These are phyloP conservation scores for Mustelus asterias DNA, from an alignment of 2,113 vertebrate genomes.

Conservation along the genomic window DNA sequence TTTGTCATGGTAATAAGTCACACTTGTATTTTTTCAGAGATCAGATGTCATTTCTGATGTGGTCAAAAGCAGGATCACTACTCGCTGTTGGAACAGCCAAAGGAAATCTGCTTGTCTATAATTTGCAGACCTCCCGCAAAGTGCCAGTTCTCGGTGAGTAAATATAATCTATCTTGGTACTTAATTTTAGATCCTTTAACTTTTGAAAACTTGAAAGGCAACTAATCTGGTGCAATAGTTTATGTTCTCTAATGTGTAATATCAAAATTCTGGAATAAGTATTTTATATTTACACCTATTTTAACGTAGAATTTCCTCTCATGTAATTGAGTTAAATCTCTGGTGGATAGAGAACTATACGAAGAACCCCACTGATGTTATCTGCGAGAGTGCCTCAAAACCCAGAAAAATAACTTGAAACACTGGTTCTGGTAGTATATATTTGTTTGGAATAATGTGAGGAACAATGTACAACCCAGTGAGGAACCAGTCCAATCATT, in stretches of 20 bases:
- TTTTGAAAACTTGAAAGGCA: neutral
- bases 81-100: conserved; percentile 87
- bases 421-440: no score
- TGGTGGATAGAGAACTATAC: neutral
- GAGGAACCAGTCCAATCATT: no score
- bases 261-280: neutral
- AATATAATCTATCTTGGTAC: neutral
- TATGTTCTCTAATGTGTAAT: neutral
- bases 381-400: no score
- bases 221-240: neutral
- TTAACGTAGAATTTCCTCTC: neutral
- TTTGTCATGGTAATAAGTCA: neutral
- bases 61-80: conserved; percentile 79
- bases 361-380: no score
- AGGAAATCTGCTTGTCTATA: conserved; percentile 93
- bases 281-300: neutral
- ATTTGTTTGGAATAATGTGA: no score
- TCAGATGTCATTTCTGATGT: conserved; percentile 81
- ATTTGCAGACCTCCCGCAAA: conserved; percentile 91
- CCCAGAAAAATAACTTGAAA: no score
- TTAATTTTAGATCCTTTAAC: neutral
- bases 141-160: conserved; percentile 83
- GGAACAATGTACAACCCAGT: no score
- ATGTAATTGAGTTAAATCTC: neutral
- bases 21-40: conserved; percentile 60